Evolutionary conservation across 1,140 invertebrate species (phyloP).

Genomic region (Nylanderia fulva): DNA sequence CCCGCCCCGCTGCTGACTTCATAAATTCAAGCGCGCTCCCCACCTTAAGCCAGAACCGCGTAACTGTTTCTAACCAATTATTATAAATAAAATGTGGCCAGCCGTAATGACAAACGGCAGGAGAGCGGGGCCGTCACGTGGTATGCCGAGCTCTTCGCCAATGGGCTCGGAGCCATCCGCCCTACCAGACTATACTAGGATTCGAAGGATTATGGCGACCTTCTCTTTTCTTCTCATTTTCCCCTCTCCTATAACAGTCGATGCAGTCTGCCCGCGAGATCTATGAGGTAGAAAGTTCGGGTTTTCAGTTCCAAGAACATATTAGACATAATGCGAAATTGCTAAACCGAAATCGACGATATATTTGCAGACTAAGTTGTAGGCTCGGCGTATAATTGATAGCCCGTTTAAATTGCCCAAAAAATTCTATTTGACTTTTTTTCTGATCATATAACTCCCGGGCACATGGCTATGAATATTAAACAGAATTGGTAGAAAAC

Average conservation of each 20-base stretch:
- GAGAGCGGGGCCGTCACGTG: constrained; percentile 50
- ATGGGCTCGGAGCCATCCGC: constrained; percentile 77
- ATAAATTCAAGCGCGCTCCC: constrained; percentile 78
- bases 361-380: constrained; percentile 41
- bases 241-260: constrained; percentile 32
- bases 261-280: constrained; percentile 64
- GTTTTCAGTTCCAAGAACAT: constrained; percentile 52
- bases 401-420: neutral
- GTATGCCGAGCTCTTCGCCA: constrained; percentile 73
- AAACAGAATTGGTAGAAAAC: constrained; percentile 10
- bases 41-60: constrained; percentile 76
- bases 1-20: constrained; percentile 73
- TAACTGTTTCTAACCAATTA: constrained; percentile 84
- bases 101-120: constrained; percentile 81
- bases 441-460: neutral
- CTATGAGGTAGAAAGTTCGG: constrained; percentile 63
- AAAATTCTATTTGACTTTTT: neutral
- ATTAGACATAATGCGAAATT: constrained; percentile 52
- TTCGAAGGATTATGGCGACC: constrained; percentile 61
- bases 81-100: constrained; percentile 84
- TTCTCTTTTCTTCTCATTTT: constrained; percentile 62
- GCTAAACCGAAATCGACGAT: constrained; percentile 36
- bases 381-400: constrained; percentile 35
- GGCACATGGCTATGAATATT: constrained; percentile 15
- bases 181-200: constrained; percentile 53